These are phyloP conservation scores for Pseudoips prasinana DNA, from an alignment of 2,888 invertebrate species.

Conservation along the genomic window DNA sequence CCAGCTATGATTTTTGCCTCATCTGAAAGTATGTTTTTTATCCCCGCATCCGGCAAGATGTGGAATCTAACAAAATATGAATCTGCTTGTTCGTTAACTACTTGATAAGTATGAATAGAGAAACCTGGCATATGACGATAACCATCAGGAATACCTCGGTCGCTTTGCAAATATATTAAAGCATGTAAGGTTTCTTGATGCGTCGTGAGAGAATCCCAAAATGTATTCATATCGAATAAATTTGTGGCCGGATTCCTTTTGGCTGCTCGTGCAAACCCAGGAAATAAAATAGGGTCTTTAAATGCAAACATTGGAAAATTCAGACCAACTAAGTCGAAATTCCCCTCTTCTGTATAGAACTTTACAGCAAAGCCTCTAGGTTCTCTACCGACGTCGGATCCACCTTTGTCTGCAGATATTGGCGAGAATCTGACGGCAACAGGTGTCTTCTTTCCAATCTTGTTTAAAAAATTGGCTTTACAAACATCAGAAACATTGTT, in stretches of 20 bases:
- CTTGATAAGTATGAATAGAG: constrained; percentile 93
- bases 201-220: background rate
- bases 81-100: constrained; percentile 87
- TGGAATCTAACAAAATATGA: constrained; percentile 92
- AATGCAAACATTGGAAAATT: background rate
- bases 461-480: constrained; percentile 87
- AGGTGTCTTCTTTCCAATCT: constrained; percentile 88
- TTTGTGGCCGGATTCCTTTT: background rate
- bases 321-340: background rate
- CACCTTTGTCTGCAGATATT: constrained; percentile 91
- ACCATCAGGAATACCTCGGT: constrained; percentile 95
- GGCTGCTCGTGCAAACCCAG: background rate
- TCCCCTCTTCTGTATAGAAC: background rate
- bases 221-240: background rate
- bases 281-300: background rate
- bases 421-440: constrained; percentile 89
- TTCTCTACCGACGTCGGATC: constrained; percentile 80
- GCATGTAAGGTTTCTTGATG: constrained; percentile 37
- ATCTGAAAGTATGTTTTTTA: constrained; percentile 86
- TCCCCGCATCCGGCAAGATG: constrained; percentile 92
- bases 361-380: background rate
- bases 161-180: constrained; percentile 82
- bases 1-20: constrained; percentile 84
- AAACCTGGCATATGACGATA: constrained; percentile 95
- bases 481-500: constrained; percentile 75